Conservation (phyloP, 2,888 invertebrate genomes). For the Amblyteles armatorius region DNA sequence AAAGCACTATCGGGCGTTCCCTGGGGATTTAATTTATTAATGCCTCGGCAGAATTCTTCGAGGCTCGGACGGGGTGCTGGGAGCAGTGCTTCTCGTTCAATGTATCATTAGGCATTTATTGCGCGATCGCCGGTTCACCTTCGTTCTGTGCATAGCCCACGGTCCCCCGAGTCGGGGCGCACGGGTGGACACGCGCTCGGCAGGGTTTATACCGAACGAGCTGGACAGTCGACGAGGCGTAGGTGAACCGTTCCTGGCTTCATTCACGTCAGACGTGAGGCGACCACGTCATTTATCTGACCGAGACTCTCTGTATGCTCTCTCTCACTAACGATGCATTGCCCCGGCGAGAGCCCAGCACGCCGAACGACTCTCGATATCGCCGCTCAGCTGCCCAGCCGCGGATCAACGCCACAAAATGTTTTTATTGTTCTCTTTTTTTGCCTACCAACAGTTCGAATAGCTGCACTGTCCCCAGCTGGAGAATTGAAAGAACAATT, state of each 20-base stretch:
- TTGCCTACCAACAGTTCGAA: slow-evolving; percentile 10
- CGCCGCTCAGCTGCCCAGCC: slow-evolving; percentile 65
- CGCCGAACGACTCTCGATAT: slow-evolving; percentile 62
- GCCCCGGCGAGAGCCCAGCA: slow-evolving; percentile 68
- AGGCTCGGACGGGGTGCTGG: slow-evolving; percentile 33
- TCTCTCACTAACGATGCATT: slow-evolving; percentile 81
- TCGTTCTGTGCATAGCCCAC: slow-evolving; percentile 33
- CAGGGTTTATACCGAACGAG: slow-evolving; percentile 36
- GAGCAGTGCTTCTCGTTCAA: slow-evolving; percentile 68
- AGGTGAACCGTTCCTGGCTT: slow-evolving; percentile 80
- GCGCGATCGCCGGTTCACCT: slow-evolving; percentile 72
- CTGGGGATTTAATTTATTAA: slow-evolving; percentile 66
- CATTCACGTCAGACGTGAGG: slow-evolving; percentile 82
- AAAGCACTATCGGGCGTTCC: slow-evolving; percentile 41
- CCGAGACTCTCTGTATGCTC: slow-evolving; percentile 72
- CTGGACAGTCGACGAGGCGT: slow-evolving; percentile 60
- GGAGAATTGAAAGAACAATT: slow-evolving; percentile 42
- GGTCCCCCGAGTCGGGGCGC: slow-evolving; percentile 45
- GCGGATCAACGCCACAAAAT: slow-evolving; percentile 54
- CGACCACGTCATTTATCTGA: slow-evolving; percentile 83
- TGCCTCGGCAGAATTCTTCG: slow-evolving; percentile 56
- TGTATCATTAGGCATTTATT: slow-evolving; percentile 81
- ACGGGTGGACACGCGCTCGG: slow-evolving; percentile 49
- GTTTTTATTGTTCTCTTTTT: slow-evolving; percentile 51
- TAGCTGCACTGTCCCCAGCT: slow-evolving; percentile 35